Evolutionary conservation across 2,797 vertebrate genomes (phyloP), one percentile per base, ranked within the genome.

Genomic region (Sebastes vulpes): DNA sequence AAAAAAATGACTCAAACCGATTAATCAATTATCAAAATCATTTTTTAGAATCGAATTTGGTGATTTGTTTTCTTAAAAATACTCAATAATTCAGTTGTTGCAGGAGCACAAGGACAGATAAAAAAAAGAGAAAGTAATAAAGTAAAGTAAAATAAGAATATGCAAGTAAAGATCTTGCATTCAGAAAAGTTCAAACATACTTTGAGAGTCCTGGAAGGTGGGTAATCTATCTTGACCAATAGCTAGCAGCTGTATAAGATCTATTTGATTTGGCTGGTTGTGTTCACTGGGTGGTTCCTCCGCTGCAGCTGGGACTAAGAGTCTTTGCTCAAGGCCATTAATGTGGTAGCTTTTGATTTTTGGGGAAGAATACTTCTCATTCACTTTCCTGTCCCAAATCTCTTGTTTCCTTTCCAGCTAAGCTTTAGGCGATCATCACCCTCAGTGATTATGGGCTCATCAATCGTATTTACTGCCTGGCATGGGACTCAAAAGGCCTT

Each of bases 391-490:
- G 8, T 35, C 50, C 31, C 21, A 67, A 26, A 57, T 73, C 26
- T 74, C 74, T 66, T 65, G 48, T 67, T 53, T 81, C 65, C 68
- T 28, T 63, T 79, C 50, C 67, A 20, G 50, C 72, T 32, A 72
- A 81, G 57, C 85, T 90, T 80, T 25, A 53, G 78, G 80, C 56
- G 5, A 81, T 81, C 74, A 59, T 77, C 75, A 63, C 69, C 64
- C 53, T 81, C 53, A 26, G 61, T 38, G 70, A 81, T 88, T 66
- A 84, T 71, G 57, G 56, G 31, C 52, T 63, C 87, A 90, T 93
- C 88, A 81, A 75, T 91, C 72, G 54, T 77, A 69, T 89, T 89
- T 77, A 88, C 77, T 81, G 85, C 57, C 57, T 48, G 18, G 26
- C 48, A n/a, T 35, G 14, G 67, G 80, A 86, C 71, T 83, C 59